Percentiles rank a stretch among this genome's conserved stretches.
Evolutionary conservation across 2,888 invertebrate genomes (phyloP).

Genomic region (Leptarthrus brevirostris): DNA sequence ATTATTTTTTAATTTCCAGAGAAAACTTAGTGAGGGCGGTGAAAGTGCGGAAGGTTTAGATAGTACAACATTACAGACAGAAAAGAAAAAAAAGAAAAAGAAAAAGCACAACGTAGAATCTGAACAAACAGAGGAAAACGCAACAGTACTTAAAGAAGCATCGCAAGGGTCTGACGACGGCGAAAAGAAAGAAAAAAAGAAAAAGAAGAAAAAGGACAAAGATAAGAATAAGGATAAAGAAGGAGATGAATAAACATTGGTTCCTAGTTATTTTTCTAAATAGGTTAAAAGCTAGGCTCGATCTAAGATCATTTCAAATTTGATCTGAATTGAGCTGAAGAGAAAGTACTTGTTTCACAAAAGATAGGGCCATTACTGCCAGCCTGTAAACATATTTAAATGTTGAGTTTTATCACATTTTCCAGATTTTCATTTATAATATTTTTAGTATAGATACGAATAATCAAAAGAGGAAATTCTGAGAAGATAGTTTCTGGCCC

Average conservation of each 20-base stretch:
- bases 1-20: constrained; percentile 60
- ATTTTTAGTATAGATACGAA: no score
- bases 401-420: no score
- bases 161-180: constrained; percentile 61
- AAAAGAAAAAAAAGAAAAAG: constrained; percentile 76
- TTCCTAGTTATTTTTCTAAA: not conserved
- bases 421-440: no score
- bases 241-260: constrained; percentile 58
- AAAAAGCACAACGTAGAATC: constrained; percentile 69
- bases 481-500: no score
- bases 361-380: no score
- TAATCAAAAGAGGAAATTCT: no score
- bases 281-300: not conserved
- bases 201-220: constrained; percentile 82
- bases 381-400: no score
- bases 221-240: constrained; percentile 72
- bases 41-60: constrained; percentile 58
- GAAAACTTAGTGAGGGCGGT: constrained; percentile 71
- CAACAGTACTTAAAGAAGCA: constrained; percentile 61
- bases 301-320: no score
- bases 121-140: constrained; percentile 59
- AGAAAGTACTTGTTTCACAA: no score
- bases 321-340: no score
- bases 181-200: constrained; percentile 77
- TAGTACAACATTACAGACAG: constrained; percentile 60